Conservation (phyloP, 2,113 vertebrate species). For the Callipepla squamata region DNA sequence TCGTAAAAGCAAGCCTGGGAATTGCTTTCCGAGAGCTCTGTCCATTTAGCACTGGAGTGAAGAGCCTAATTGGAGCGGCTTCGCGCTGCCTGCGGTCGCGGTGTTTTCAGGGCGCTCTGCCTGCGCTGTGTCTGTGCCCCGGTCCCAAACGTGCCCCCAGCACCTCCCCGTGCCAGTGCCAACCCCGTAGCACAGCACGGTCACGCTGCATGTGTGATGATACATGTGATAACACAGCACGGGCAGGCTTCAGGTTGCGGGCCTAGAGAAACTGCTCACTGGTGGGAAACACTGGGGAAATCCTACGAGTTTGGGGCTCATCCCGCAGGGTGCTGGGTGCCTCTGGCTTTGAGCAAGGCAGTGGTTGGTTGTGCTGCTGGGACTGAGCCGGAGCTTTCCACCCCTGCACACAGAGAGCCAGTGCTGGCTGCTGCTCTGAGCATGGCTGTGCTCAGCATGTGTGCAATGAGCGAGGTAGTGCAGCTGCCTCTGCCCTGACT, state of each 20-base stretch:
- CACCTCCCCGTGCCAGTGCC: not conserved
- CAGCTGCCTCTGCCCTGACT: not conserved
- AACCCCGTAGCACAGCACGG: not conserved
- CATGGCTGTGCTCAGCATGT: accelerated
- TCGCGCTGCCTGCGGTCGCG: accelerated
- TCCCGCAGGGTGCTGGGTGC: not conserved
- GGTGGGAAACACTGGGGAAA: not conserved
- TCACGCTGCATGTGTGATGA: not conserved
- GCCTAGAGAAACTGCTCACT: not conserved
- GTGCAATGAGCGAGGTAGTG: not conserved
- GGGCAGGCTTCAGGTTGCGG: too few relatives aligned
- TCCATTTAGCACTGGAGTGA: not conserved
- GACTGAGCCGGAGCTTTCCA: not conserved
- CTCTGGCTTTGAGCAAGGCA: accelerated
- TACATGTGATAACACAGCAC: not conserved
- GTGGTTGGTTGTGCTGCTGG: not conserved
- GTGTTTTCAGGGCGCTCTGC: accelerated
- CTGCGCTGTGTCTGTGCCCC: not conserved
- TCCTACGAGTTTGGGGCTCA: not conserved
- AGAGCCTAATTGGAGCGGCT: not conserved
- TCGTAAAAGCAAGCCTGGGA: slow-evolving; percentile 12
- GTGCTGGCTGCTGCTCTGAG: not conserved
- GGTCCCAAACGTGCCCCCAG: not conserved
- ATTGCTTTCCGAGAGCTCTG: slow-evolving; percentile 39
- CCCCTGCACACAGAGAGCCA: not conserved